phyloP scores from a whole-genome alignment of 2,888 invertebrate genomes.

The Cyrtodaria siliqua region DNA sequence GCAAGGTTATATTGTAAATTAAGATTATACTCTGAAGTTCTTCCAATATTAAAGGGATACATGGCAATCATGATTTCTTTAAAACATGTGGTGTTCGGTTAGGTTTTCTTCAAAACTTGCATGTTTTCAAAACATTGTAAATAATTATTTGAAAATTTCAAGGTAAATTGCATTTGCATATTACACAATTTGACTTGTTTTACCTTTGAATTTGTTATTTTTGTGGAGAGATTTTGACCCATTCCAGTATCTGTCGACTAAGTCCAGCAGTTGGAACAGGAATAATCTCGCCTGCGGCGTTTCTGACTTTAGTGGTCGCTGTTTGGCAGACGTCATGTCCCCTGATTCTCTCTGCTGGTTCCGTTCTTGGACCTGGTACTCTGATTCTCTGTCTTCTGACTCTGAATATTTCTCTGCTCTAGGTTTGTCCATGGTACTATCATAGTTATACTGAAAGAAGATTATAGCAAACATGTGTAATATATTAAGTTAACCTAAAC shows the following conservation, averaged over 20 bases:
- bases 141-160: no score
- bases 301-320: slow-evolving; percentile 31
- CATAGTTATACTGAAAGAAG: neutral
- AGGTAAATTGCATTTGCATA: no score
- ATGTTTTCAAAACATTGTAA: no score
- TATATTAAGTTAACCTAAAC: no score
- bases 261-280: slow-evolving; percentile 77
- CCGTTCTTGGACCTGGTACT: slow-evolving; percentile 5
- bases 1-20: no score
- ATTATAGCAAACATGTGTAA: no score
- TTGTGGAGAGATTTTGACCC: slow-evolving; percentile 85
- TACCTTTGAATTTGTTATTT: slow-evolving; percentile 83
- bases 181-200: no score
- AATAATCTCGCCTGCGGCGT: slow-evolving; percentile 67
- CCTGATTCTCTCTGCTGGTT: neutral
- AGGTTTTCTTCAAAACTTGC: neutral
- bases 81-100: no score
- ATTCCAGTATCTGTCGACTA: slow-evolving; percentile 86
- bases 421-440: slow-evolving; percentile 5
- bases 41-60: no score
- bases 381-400: slow-evolving; percentile 13
- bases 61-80: no score
- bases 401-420: slow-evolving; percentile 47
- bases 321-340: neutral
- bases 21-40: no score